Conservation (phyloP, 2,888 invertebrate genomes). For the Bellardia bayeri region DNA sequence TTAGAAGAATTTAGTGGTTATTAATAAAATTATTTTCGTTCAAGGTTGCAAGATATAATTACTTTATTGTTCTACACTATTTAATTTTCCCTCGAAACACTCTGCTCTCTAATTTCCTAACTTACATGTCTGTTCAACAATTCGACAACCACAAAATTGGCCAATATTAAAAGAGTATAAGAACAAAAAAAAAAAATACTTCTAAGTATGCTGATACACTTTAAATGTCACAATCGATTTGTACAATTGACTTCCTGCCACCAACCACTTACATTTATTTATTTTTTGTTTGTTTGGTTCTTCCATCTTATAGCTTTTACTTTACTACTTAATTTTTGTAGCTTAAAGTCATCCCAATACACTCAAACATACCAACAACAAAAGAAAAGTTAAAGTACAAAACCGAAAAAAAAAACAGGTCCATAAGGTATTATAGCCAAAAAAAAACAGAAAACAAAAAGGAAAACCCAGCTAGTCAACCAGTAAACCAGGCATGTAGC, state of each 20-base stretch:
- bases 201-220: slow-evolving; percentile 54
- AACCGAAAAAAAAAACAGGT: slow-evolving; percentile 41
- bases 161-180: slow-evolving; percentile 12
- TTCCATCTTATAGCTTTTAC: neutral
- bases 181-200: slow-evolving; percentile 23
- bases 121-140: slow-evolving; percentile 29
- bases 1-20: too few relatives aligned
- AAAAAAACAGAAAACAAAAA: neutral
- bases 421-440: slow-evolving; percentile 67
- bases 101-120: slow-evolving; percentile 33
- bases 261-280: slow-evolving; percentile 52
- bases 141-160: slow-evolving; percentile 35
- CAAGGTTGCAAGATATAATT: too few relatives aligned
- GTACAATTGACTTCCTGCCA: slow-evolving; percentile 72
- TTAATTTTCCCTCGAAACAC: slow-evolving; percentile 12
- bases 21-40: too few relatives aligned
- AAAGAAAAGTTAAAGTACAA: slow-evolving; percentile 27
- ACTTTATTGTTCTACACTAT: neutral
- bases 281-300: slow-evolving; percentile 41
- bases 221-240: slow-evolving; percentile 71
- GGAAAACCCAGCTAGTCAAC: slow-evolving; percentile 45
- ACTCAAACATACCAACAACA: slow-evolving; percentile 6
- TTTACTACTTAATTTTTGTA: slow-evolving; percentile 54
- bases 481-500: slow-evolving; percentile 62
- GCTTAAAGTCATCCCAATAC: slow-evolving; percentile 53